Evolutionary conservation across 2,797 vertebrate species (phyloP).

Genomic region (Acanthopagrus latus): DNA sequence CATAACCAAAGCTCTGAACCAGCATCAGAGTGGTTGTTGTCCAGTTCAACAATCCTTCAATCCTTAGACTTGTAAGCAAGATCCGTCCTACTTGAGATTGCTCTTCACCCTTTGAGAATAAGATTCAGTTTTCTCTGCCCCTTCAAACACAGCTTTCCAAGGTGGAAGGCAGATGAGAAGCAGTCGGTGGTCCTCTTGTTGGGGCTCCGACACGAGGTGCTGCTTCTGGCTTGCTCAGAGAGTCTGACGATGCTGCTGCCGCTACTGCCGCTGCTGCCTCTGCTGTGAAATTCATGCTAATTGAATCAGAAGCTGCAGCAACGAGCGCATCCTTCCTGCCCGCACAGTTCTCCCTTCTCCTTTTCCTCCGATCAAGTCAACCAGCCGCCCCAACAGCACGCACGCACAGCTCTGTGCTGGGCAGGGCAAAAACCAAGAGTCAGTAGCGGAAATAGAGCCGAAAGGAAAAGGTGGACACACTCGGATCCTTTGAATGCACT

Average conservation of each 20-base stretch:
- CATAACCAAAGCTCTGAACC: conserved; percentile 45
- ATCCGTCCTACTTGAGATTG: conserved; percentile 61
- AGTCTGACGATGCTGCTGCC: conserved; percentile 69
- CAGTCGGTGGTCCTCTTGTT: conserved; percentile 59
- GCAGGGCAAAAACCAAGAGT: conserved; percentile 42
- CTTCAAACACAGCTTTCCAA: conserved; percentile 58
- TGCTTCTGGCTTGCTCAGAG: conserved; percentile 65
- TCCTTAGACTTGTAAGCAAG: conserved; percentile 57
- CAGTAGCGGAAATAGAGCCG: conserved; percentile 51
- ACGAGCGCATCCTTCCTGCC: conserved; percentile 81
- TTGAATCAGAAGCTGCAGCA: conserved; percentile 85
- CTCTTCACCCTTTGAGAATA: conserved; percentile 49
- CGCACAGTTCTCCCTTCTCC: conserved; percentile 71
- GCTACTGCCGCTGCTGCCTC: conserved; percentile 73
- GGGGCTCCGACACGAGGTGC: conserved; percentile 71
- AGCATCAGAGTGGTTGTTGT: conserved; percentile 53
- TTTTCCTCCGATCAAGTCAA: conserved; percentile 69
- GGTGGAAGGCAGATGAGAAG: conserved; percentile 53
- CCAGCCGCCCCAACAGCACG: conserved; percentile 24
- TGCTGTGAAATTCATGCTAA: conserved; percentile 87
- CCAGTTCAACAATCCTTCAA: conserved; percentile 64
- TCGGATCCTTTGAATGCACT: conserved; percentile 75
- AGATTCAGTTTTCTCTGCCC: conserved; percentile 39
- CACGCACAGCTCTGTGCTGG: conserved; percentile 35
- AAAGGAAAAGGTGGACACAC: conserved; percentile 62